phyloP scores from a whole-genome alignment of 1,140 invertebrate species.

The Acromyrmex echinatior region DNA sequence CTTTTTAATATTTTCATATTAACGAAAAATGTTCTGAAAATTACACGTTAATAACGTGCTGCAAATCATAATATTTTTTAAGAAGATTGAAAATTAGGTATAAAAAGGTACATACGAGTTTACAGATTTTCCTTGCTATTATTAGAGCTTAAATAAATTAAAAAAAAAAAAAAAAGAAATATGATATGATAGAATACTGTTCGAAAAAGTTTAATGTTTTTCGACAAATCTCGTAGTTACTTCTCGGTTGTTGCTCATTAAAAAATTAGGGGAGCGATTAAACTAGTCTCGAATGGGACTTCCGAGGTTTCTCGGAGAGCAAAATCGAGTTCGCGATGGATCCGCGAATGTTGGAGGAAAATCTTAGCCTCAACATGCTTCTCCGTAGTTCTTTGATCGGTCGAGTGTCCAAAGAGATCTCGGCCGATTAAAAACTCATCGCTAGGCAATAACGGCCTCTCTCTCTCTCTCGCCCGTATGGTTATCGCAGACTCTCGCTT shows the following conservation, averaged over 20 bases:
- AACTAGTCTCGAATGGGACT: slow-evolving; percentile 43
- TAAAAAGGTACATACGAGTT: not conserved
- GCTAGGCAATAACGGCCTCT: slow-evolving; percentile 66
- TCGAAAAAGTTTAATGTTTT: slow-evolving; percentile 33
- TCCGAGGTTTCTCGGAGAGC: not conserved
- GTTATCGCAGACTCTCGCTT: slow-evolving; percentile 73
- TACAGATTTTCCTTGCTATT: not conserved
- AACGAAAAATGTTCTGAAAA: not conserved
- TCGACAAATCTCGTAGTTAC: not conserved
- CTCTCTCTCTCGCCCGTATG: slow-evolving; percentile 1
- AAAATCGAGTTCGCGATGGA: slow-evolving; percentile 5
- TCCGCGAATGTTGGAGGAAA: slow-evolving; percentile 45
- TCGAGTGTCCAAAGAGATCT: slow-evolving; percentile 66
- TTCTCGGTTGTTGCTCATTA: slow-evolving; percentile 21
- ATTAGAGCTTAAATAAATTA: not conserved
- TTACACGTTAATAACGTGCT: not conserved
- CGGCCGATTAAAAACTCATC: slow-evolving; percentile 73
- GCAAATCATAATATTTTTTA: slow-evolving; percentile 21
- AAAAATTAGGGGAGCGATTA: slow-evolving; percentile 52
- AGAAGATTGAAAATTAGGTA: not conserved
- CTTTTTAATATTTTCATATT: not conserved
- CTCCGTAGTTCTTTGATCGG: slow-evolving; percentile 65
- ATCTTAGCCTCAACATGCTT: slow-evolving; percentile 29
- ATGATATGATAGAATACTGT: too few relatives aligned
- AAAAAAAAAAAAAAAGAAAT: not conserved